phyloP scores from a whole-genome alignment of 2,888 invertebrate species.

The Villa cingulata region DNA sequence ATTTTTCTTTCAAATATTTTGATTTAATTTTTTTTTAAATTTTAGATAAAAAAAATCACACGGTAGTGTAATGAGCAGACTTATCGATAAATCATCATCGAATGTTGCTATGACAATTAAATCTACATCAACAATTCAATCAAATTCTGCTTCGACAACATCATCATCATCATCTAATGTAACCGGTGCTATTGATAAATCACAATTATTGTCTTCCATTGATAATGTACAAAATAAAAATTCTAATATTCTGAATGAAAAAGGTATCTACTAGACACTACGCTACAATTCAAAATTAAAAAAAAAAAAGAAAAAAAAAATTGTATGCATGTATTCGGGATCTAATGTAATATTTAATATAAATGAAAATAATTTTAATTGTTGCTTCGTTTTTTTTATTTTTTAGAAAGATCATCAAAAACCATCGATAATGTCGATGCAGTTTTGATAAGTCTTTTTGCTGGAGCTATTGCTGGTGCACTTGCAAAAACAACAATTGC shows the following conservation, averaged over 20 bases:
- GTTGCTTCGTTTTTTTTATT: background rate
- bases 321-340: no score
- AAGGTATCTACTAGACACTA: no score
- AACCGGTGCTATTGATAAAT: no score
- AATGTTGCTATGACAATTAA: background rate
- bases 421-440: constrained; percentile 39
- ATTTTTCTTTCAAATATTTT: no score
- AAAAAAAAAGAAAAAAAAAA: no score
- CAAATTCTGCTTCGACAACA: background rate
- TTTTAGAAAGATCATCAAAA: background rate
- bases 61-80: background rate
- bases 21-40: background rate
- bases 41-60: background rate
- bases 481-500: constrained; percentile 93
- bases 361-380: background rate
- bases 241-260: background rate
- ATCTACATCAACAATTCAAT: background rate
- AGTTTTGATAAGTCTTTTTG: constrained; percentile 67
- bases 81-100: background rate
- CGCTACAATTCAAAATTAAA: background rate
- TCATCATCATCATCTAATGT: no score
- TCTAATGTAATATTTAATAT: no score
- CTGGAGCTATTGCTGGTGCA: constrained; percentile 91
- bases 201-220: background rate
- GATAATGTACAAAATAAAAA: background rate